phyloP scores from a whole-genome alignment of 2,888 invertebrate species.

The Agonopterix heracliana region DNA sequence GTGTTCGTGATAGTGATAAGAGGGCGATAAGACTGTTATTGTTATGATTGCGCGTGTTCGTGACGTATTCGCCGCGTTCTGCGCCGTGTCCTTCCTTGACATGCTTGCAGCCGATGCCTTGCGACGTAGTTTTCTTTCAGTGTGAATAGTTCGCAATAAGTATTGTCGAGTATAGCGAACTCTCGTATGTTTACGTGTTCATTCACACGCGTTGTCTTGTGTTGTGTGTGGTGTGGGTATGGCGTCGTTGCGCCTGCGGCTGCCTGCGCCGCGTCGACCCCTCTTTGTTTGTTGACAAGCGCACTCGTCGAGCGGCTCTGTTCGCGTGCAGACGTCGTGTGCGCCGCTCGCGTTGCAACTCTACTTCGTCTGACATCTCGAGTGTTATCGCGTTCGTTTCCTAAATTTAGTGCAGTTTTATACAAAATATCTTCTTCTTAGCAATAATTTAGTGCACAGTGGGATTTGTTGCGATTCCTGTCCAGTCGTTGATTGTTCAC shows the following conservation, averaged over 20 bases:
- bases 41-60: constrained; percentile 18
- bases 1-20: constrained; percentile 4
- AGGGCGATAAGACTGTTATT: constrained; percentile 21
- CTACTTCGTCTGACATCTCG: constrained; percentile 35
- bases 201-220: constrained; percentile 54
- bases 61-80: constrained; percentile 13
- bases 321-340: constrained; percentile 46
- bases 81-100: constrained; percentile 1
- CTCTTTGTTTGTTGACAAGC: constrained; percentile 76
- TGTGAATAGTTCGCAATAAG: constrained; percentile 13
- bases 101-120: not conserved
- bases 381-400: constrained; percentile 48
- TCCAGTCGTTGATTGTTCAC: constrained; percentile 29
- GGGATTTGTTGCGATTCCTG: constrained; percentile 39
- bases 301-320: constrained; percentile 36
- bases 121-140: constrained; percentile 4
- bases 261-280: constrained; percentile 47
- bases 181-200: constrained; percentile 61
- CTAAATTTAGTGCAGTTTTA: constrained; percentile 62
- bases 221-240: constrained; percentile 45
- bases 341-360: constrained; percentile 35
- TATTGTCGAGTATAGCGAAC: constrained; percentile 20
- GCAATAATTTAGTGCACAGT: constrained; percentile 47
- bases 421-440: constrained; percentile 39
- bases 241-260: constrained; percentile 58